Percentiles rank a stretch among this genome's conserved stretches.
phyloP scores from a whole-genome alignment of 2,113 vertebrate species.

The Eretmodus cyanostictus region DNA sequence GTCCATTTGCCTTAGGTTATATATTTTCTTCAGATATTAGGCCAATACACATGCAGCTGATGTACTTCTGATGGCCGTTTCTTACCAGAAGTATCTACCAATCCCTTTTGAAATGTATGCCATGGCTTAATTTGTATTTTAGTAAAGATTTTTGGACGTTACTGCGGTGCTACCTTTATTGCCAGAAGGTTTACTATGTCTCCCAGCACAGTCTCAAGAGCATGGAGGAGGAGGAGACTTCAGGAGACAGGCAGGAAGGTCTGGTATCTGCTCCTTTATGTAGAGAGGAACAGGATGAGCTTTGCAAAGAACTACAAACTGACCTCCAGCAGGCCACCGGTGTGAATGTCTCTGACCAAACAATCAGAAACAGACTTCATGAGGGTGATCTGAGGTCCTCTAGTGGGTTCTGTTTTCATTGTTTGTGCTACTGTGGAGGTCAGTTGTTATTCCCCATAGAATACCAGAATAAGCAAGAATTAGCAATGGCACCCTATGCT shows the following conservation, averaged over 20 bases:
- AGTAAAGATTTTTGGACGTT: not conserved
- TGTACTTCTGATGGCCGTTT: not conserved
- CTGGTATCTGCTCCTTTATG: not conserved
- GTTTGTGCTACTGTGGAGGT: not conserved
- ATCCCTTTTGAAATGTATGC: not conserved
- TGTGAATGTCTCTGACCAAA: not conserved
- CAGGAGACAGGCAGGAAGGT: not conserved
- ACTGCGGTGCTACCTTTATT: not conserved
- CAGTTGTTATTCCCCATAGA: not conserved
- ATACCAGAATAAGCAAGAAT: not conserved
- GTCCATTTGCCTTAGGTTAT: not conserved
- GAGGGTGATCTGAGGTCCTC: not conserved
- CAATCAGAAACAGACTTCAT: not conserved
- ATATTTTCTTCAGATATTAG: not conserved
- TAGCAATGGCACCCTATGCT: not conserved
- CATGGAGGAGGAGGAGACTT: not conserved
- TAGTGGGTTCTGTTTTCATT: not conserved
- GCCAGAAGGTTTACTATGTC: not conserved
- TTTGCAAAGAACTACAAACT: not conserved
- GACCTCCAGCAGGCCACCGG: not conserved
- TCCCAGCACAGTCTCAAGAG: not conserved
- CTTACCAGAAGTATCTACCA: not conserved
- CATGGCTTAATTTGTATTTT: not conserved
- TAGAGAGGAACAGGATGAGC: not conserved
- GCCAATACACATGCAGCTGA: not conserved